Base-by-base conservation (phyloP, 2,113 vertebrate genomes). In the Tringa solitaria region DNA sequence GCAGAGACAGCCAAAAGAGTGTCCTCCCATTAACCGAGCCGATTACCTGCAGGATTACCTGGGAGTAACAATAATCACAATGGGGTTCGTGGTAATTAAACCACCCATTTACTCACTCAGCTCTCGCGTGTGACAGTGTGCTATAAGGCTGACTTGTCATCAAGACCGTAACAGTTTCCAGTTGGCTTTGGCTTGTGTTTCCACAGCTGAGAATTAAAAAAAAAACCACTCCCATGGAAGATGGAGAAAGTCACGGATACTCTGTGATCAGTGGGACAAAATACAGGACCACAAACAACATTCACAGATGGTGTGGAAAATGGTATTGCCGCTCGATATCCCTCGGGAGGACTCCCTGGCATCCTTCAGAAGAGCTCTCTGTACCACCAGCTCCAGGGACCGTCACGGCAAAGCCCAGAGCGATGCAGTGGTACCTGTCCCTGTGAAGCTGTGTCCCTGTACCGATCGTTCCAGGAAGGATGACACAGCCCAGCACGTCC, bases 381-480 rank as follows among this genome's bases (percentile, higher is more conserved):
- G 30, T 5, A 4, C 8, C 79, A 14, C 5, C 16, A 32, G n/a
- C 63, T 85, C 43, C 87, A 64, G 84, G 35, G 57, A 48, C 37
- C 2, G 12, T 12, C 54, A 45, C 9, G 6, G 93, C 89, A 68
- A 51, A 79, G 11, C 32, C 27, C 56, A 12, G 39, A 86, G 73
- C 3, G 2, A 14, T 32, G 67, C 80, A 48, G 80, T 35, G 28
- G 30, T 5, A 18, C 6, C 3, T 8, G 45, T 5, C 32, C 16
- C 82, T 61, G 77, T 67, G 43, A 18, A 27, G 14, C 59, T 3
- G 33, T 4, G 35, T 39, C 75, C 65, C 1, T 12, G 13, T 4
- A 10, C 57, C 0, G 0, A 14, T 1, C 1, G 11, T 72, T 51
- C 0, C 0, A 37, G 57, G 83, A 12, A 89, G 57, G 51, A 22